phyloP scores from a whole-genome alignment of 2,113 vertebrate species.

The Callipepla californica region DNA sequence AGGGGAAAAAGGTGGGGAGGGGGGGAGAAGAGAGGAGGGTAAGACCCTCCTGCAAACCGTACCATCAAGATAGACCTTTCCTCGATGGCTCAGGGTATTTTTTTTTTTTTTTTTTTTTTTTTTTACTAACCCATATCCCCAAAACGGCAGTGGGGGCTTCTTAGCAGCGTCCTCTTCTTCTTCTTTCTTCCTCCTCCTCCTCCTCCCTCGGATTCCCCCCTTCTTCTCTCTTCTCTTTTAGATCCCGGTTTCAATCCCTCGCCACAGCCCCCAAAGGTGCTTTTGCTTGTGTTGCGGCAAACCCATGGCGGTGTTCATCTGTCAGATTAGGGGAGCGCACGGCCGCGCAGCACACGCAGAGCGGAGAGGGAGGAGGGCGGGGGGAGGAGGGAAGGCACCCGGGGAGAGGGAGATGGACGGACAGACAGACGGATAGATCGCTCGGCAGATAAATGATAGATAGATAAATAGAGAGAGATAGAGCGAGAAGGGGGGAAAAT shows the following conservation, averaged over 20 bases:
- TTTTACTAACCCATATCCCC: conserved; percentile 75
- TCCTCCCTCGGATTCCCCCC: background rate
- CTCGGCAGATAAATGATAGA: conserved; percentile 52
- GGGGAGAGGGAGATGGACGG: background rate
- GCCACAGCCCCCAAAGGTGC: conserved; percentile 74
- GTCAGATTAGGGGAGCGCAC: conserved; percentile 73
- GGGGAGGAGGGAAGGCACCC: conserved; percentile 46
- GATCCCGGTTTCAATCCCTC: conserved; percentile 65
- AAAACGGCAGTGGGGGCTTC: background rate
- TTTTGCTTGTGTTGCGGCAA: conserved; percentile 73
- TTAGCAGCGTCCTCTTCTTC: conserved; percentile 25
- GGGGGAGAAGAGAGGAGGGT: background rate
- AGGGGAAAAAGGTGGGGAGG: background rate
- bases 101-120: no score
- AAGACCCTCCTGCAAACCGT: background rate
- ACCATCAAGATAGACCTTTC: background rate
- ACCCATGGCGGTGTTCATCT: conserved; percentile 80
- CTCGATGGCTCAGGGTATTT: background rate
- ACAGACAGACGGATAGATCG: no score
- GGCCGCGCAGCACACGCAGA: conserved; percentile 58
- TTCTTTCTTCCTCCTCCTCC: background rate
- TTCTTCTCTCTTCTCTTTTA: conserved; percentile 62
- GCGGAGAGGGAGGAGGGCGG: conserved; percentile 46
- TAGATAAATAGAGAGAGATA: conserved; percentile 61
- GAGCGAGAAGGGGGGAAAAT: conserved; percentile 68